Evolutionary conservation across 2,888 invertebrate genomes (phyloP).

Genomic region (Chrysotoxum bicinctum): DNA sequence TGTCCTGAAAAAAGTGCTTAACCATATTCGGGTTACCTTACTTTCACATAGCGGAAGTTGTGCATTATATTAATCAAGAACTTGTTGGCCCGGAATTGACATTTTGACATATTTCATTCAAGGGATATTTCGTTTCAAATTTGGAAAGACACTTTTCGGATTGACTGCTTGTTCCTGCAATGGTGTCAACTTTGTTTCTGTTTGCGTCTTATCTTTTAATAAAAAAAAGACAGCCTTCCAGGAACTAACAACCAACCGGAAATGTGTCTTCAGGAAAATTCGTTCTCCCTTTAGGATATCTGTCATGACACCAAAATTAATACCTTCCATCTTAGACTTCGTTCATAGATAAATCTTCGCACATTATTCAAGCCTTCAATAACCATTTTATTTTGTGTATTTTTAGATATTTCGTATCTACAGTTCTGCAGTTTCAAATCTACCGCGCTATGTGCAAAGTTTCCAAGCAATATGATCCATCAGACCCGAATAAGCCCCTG

Average conservation of each 20-base stretch:
- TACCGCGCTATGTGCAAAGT: conserved; percentile 92
- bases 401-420: conserved; percentile 95
- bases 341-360: no score
- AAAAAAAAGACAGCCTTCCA: not conserved
- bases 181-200: no score
- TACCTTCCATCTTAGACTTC: no score
- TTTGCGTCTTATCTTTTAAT: not conserved
- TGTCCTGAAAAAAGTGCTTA: not conserved
- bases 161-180: not conserved
- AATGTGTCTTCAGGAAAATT: not conserved
- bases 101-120: not conserved
- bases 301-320: no score
- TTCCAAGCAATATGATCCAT: conserved; percentile 90
- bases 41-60: not conserved
- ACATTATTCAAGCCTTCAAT: no score
- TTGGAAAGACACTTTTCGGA: not conserved
- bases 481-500: conserved; percentile 87
- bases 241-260: not conserved
- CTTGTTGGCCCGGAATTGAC: not conserved
- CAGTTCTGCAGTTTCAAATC: conserved; percentile 96
- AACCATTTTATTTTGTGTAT: conserved; percentile 72
- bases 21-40: not conserved
- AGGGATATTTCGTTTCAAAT: not conserved
- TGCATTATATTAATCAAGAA: not conserved
- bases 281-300: not conserved